Conservation (phyloP, 2,113 vertebrate genomes). For the Oenanthe oenanthe region DNA sequence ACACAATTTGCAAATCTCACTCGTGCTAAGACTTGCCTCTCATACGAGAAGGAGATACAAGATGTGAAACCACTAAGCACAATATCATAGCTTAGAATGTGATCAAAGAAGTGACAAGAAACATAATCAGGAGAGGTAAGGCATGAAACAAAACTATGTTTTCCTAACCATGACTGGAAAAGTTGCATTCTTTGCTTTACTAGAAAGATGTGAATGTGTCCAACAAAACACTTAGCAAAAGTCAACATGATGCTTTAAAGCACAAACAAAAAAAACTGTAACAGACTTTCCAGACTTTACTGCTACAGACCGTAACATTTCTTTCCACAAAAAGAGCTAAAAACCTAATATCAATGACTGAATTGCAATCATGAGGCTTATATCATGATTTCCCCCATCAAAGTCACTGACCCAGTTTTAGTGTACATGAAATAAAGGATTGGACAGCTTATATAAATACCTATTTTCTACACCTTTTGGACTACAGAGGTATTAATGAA, state of each 20-base stretch:
- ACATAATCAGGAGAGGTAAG: neutral
- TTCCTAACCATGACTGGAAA: neutral
- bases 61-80: neutral
- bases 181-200: neutral
- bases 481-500: neutral
- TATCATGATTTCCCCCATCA: neutral
- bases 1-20: neutral
- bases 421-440: neutral
- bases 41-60: neutral
- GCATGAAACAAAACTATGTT: neutral
- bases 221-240: neutral
- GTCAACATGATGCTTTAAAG: neutral
- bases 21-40: neutral
- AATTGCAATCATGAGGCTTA: neutral
- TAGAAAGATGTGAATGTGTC: neutral
- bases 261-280: neutral
- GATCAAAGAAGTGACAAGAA: neutral
- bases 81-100: rapidly evolving
- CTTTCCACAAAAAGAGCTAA: neutral
- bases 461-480: neutral
- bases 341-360: neutral
- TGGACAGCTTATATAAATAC: neutral
- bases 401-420: neutral
- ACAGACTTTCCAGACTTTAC: neutral
- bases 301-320: too few species aligned